Conservation (phyloP, 2,888 invertebrate species). For the Trachelus stipa region DNA sequence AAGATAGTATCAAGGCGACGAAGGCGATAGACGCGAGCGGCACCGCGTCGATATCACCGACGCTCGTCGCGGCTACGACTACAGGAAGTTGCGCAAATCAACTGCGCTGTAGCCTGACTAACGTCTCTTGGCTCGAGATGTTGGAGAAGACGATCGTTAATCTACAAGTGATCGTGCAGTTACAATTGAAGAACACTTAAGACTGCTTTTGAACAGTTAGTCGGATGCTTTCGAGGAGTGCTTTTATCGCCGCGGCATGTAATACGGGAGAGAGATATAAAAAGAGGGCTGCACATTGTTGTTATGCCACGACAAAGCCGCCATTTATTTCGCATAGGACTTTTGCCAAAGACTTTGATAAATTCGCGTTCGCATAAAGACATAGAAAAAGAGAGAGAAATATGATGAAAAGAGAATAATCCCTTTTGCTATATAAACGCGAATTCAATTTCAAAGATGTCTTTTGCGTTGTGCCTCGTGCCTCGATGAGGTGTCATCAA, state of each 20-base stretch:
- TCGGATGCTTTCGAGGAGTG: conserved; percentile 30
- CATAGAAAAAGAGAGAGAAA: background rate
- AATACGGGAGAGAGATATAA: conserved; percentile 29
- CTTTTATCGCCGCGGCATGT: conserved; percentile 32
- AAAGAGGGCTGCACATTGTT: background rate
- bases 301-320: background rate
- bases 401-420: background rate
- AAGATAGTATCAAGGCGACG: conserved; percentile 29
- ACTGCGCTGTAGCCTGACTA: conserved; percentile 54
- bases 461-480: background rate
- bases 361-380: background rate
- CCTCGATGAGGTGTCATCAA: background rate
- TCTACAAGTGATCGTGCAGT: conserved; percentile 62
- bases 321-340: background rate
- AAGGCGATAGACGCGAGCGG: conserved; percentile 29
- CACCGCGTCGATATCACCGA: conserved; percentile 37
- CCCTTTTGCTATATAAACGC: background rate
- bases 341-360: background rate
- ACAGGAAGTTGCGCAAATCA: conserved; percentile 52
- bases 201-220: conserved; percentile 16
- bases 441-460: background rate
- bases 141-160: conserved; percentile 64
- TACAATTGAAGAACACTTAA: conserved; percentile 54
- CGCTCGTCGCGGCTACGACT: conserved; percentile 45
- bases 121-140: conserved; percentile 63